Base-by-base conservation (phyloP, 2,113 vertebrate genomes). In the Polypterus bichir region DNA sequence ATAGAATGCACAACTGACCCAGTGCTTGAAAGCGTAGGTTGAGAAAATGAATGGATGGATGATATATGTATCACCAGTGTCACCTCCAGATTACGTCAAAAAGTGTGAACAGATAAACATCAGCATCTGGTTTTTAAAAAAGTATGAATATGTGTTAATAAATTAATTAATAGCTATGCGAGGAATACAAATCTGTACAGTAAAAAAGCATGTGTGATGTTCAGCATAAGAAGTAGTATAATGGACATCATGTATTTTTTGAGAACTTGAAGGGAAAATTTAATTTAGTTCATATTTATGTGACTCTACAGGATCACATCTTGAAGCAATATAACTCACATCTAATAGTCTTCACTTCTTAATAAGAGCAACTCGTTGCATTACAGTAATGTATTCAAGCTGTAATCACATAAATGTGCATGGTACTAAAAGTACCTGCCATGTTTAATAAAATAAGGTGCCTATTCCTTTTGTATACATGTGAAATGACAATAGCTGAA, bases 371-470 rank as follows among this genome's bases (percentile, higher is more conserved):
- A 61, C 65, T 68, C 66, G 64, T 63, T 70, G 67, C 48, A 68
- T 62, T 62, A 57, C 59, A 60, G 49, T 60, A 71, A 68, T 60
- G 64, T 66, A 65, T 65, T 61, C 52, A 65, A 61, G 67, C 68
- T 68, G 72, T 73, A 59, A 59, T 65, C 71, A 73, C 65, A 70
- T 68, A 63, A 73, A 66, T 70, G 64, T 57, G 7, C 63, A 47
- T 59, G 60, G 27, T 59, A 62, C 64, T 65, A 66, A 65, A 57
- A 48, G 59, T 59, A 58, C 44, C 66, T 77, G 65, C 71, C 70
- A 67, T 54, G 57, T 78, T 77, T 74, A 71, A 75, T 71, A 53
- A 27, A 65, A 67, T 71, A 77, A 70, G 77, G 73, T 68, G 62
- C 67, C 72, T 59, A 64, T 72, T 66, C 49, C 10, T 70, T 68